Conservation (phyloP, 1,140 invertebrate species). For the Sminthurinus signatus region DNA sequence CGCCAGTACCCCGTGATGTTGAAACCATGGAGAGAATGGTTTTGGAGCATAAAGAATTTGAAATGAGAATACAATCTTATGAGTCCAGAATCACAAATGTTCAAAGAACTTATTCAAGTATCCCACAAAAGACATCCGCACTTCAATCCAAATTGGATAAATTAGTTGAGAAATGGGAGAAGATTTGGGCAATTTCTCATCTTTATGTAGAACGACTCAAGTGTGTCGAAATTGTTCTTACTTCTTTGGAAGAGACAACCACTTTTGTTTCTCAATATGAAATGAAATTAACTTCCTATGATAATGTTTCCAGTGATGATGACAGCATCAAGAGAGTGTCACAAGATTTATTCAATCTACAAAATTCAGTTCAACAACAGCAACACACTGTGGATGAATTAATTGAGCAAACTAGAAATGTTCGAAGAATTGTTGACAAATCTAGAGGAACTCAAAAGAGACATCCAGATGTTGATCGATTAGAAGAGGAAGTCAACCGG, state of each 20-base stretch:
- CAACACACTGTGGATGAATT: slow-evolving; percentile 82
- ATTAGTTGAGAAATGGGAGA: slow-evolving; percentile 84
- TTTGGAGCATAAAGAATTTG: slow-evolving; percentile 82
- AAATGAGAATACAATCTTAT: slow-evolving; percentile 56
- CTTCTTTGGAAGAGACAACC: slow-evolving; percentile 79
- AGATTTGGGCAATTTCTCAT: slow-evolving; percentile 74
- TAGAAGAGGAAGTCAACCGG: slow-evolving; percentile 88
- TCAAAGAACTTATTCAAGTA: slow-evolving; percentile 71
- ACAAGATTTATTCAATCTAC: slow-evolving; percentile 67
- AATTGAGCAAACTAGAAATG: slow-evolving; percentile 69
- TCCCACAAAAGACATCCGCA: slow-evolving; percentile 77
- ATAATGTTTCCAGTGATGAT: slow-evolving; percentile 74
- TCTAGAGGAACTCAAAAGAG: slow-evolving; percentile 62
- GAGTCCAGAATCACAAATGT: slow-evolving; percentile 68
- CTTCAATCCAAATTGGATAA: slow-evolving; percentile 83
- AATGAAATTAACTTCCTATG: slow-evolving; percentile 74
- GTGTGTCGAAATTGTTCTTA: slow-evolving; percentile 80
- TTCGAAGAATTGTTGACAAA: slow-evolving; percentile 75
- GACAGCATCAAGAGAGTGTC: slow-evolving; percentile 64
- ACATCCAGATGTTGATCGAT: slow-evolving; percentile 76
- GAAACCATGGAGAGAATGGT: slow-evolving; percentile 79
- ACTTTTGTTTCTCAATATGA: slow-evolving; percentile 86
- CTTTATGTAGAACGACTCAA: slow-evolving; percentile 85
- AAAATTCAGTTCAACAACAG: slow-evolving; percentile 72
- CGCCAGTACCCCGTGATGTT: slow-evolving; percentile 73